Evolutionary conservation across 2,888 invertebrate species (phyloP), one percentile per base, ranked within the genome.

Genomic region (Conus canariensis): DNA sequence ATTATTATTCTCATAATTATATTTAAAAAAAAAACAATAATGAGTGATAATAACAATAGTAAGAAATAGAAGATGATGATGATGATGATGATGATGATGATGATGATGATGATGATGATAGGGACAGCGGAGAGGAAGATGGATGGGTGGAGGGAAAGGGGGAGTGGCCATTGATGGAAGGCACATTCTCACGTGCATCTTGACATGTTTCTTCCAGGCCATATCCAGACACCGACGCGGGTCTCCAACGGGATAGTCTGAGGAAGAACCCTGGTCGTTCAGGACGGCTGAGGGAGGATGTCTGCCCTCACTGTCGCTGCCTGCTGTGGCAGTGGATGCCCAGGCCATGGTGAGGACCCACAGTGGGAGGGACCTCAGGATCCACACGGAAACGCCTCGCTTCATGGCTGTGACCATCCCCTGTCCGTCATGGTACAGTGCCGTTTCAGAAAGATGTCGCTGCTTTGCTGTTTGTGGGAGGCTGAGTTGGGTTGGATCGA

Each of bases 161-260:
- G 45, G 3, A 45, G 45, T 45, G 45, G 45, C 45, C 45, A 45
- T 45, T 45, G 45, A 45, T 64, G 64, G 16, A 64, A 64, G 64
- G 64, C 64, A 64, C 1, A 14, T 16, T 1, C 58, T 74, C 22
- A 87, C 89, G 85, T n/a, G 22, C 70, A 89, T 70, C 22, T 89
- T 56, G 70, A 67, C 83, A 12, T 67, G 67, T 25, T 60, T 85
- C 56, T 25, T 74, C 10, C 74, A 45, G 25, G 74, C 89, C 16
- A 74, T n/a, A 22, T 91, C 91, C 70, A 74, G 60, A 60, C 91
- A 91, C 58, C 90, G 60, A 30, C 90, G 88, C 1, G 90, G 90
- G 67, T 91, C 91, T 45, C 91, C 91, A 3, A 90, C 56, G 16
- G 90, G 90, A 67, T 89, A 91, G 56, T 88, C 89, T 2, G 85